phyloP scores from a whole-genome alignment of 2,888 invertebrate species.

The Stenolophus ochropezus region DNA sequence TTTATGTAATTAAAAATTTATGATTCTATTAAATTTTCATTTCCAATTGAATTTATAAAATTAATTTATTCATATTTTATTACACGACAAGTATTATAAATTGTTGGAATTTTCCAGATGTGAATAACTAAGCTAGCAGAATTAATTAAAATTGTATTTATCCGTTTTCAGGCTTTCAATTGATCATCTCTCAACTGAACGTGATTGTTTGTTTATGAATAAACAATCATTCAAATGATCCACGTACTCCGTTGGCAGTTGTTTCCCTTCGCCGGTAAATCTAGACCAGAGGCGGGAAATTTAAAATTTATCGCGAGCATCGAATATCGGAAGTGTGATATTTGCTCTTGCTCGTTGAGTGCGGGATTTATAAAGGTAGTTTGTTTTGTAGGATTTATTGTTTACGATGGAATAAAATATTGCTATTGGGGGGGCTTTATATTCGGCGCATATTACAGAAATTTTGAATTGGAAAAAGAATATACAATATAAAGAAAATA shows the following conservation, averaged over 20 bases:
- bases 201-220: neutral
- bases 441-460: neutral
- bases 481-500: neutral
- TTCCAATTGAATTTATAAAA: too few species aligned
- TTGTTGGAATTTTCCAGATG: neutral
- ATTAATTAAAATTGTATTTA: neutral
- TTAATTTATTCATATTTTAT: too few species aligned
- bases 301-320: constrained; percentile 16
- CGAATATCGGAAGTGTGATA: neutral
- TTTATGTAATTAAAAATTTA: too few species aligned
- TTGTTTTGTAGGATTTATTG: neutral
- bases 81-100: too few species aligned
- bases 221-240: neutral
- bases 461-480: neutral
- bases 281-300: neutral
- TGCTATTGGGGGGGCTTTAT: neutral
- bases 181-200: neutral
- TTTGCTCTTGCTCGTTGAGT: neutral
- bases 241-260: neutral
- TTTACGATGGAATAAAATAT: neutral
- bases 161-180: neutral
- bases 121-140: neutral
- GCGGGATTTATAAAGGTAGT: neutral
- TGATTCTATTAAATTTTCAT: too few species aligned
- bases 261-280: neutral